A percentile compares a stretch with the other conserved stretches of the same genome.
Conservation (phyloP, 2,797 vertebrate genomes). For the Gambelia wislizenii region DNA sequence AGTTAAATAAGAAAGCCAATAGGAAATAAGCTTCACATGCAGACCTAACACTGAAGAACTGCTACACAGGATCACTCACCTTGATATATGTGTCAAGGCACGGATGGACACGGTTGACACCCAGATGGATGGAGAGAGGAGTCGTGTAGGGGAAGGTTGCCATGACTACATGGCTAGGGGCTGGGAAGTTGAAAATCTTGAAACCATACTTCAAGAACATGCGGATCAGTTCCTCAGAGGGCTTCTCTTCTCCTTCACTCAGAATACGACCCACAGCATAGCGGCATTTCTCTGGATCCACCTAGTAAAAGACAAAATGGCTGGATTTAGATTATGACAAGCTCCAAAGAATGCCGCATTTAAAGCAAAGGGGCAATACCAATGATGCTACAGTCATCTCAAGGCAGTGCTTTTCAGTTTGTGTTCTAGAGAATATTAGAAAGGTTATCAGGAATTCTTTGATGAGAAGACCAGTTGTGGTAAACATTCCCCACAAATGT, state of each 20-base stretch:
- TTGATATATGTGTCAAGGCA: constrained; percentile 88
- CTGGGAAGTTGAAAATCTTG: constrained; percentile 89
- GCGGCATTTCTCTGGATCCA: constrained; percentile 83
- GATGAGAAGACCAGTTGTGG: not conserved
- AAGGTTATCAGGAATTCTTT: not conserved
- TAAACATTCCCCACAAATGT: not conserved
- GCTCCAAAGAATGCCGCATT: not conserved
- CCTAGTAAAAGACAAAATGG: constrained; percentile 74
- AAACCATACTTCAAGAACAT: constrained; percentile 88
- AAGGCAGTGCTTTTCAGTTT: not conserved
- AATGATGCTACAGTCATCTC: not conserved
- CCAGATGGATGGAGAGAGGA: constrained; percentile 82
- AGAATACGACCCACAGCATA: constrained; percentile 89
- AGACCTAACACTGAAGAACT: fast-evolving
- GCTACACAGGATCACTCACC: constrained; percentile 76
- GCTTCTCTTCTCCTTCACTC: constrained; percentile 85
- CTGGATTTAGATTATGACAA: not conserved
- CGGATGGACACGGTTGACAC: constrained; percentile 85
- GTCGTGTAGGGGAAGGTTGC: constrained; percentile 87
- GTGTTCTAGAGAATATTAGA: not conserved
- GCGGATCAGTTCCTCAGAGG: constrained; percentile 81
- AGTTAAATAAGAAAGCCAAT: not conserved
- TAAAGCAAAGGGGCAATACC: not conserved
- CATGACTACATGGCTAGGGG: constrained; percentile 89
- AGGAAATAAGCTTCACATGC: constrained; percentile 32